Conservation (phyloP, 2,888 invertebrate genomes). For the Luperina testacea region DNA sequence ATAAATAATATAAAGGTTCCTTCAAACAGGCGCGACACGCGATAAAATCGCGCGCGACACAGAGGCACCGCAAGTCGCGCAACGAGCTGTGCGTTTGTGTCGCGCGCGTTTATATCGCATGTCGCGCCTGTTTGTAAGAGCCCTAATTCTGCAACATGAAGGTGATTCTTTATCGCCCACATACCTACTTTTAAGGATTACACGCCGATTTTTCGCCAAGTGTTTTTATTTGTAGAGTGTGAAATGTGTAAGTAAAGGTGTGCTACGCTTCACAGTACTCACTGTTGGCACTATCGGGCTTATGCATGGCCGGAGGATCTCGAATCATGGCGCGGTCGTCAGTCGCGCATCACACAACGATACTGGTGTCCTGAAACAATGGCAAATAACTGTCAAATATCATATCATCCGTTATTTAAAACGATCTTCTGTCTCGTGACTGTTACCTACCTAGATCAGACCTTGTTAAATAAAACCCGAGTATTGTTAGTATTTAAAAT, state of each 20-base stretch:
- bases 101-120: too few relatives aligned
- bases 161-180: background rate
- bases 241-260: slow-evolving; percentile 1
- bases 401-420: slow-evolving; percentile 3
- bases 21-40: too few relatives aligned
- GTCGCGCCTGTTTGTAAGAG: too few relatives aligned
- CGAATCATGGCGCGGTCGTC: slow-evolving; percentile 87
- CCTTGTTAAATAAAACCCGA: slow-evolving; percentile 6
- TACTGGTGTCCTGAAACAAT: slow-evolving; percentile 80
- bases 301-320: slow-evolving; percentile 90
- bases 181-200: background rate
- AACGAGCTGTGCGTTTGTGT: too few relatives aligned
- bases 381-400: slow-evolving; percentile 46
- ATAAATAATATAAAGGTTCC: too few relatives aligned
- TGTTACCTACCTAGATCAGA: slow-evolving; percentile 5
- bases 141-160: background rate
- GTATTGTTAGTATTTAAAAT: background rate
- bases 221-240: background rate
- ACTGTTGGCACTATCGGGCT: slow-evolving; percentile 86
- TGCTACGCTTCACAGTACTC: too few relatives aligned
- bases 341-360: slow-evolving; percentile 84
- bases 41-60: too few relatives aligned
- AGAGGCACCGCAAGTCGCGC: too few relatives aligned
- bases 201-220: background rate
- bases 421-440: background rate